Evolutionary conservation across 2,797 vertebrate species (phyloP).

Genomic region (Loris lydekkerianus): DNA sequence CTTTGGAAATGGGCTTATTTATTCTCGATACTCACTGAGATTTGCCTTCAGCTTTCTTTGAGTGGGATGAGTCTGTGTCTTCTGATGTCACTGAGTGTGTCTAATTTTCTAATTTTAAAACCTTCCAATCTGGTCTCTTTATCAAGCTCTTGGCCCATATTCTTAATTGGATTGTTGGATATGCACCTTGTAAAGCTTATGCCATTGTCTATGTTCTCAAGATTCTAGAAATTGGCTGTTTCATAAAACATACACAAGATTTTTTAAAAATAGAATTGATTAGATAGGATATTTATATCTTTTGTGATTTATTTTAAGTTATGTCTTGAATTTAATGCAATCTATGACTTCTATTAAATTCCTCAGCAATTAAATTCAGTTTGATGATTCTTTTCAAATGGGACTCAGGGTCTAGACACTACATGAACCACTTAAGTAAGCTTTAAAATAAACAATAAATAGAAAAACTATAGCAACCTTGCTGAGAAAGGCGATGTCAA

Average conservation of each 20-base stretch:
- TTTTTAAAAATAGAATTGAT: not conserved
- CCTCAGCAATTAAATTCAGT: constrained; percentile 75
- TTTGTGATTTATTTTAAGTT: not conserved
- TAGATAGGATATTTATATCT: not conserved
- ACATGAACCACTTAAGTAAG: constrained; percentile 78
- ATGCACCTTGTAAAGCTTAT: not conserved
- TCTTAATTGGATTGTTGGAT: constrained; percentile 33
- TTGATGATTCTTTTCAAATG: constrained; percentile 83
- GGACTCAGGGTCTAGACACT: constrained; percentile 75
- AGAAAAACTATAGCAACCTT: constrained; percentile 77
- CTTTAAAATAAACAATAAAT: constrained; percentile 84
- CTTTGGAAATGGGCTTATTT: not conserved
- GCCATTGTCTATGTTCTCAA: not conserved
- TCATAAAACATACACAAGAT: not conserved
- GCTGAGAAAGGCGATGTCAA: constrained; percentile 82
- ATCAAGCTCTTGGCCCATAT: not conserved
- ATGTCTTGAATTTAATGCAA: constrained; percentile 79
- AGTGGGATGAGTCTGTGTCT: not conserved
- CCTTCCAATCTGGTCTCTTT: constrained; percentile 17
- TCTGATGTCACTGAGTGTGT: not conserved
- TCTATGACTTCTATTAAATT: constrained; percentile 78
- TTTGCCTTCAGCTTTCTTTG: not conserved
- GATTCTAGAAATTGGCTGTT: not conserved
- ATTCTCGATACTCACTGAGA: not conserved
- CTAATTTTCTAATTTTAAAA: constrained; percentile 32